phyloP scores from a whole-genome alignment of 2,113 vertebrate genomes.

The Brachirus orientalis region DNA sequence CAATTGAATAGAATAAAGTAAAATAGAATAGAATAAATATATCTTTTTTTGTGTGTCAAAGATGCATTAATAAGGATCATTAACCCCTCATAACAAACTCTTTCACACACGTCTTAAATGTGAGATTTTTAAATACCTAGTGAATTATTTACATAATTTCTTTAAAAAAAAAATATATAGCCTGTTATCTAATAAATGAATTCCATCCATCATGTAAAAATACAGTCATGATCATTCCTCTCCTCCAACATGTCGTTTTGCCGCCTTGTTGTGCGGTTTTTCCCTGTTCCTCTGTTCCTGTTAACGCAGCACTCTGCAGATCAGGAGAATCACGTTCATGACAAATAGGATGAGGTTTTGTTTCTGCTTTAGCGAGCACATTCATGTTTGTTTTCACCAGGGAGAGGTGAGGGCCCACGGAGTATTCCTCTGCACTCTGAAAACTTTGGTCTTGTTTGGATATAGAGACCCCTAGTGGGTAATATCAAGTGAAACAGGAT shows the following conservation, averaged over 20 bases:
- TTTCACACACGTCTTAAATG: no score
- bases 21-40: not conserved
- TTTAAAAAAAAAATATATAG: no score
- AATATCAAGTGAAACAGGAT: conserved; percentile 51
- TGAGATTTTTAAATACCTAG: no score
- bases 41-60: not conserved
- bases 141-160: no score
- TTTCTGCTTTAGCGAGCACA: conserved; percentile 63
- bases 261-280: not conserved
- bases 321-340: conserved; percentile 44
- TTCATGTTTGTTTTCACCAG: conserved; percentile 63
- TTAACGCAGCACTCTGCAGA: conserved; percentile 36
- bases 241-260: not conserved
- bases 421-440: conserved; percentile 49
- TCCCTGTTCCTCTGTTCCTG: conserved; percentile 21
- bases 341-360: conserved; percentile 59
- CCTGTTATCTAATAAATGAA: no score
- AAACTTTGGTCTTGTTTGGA: conserved; percentile 63
- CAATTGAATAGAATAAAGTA: conserved; percentile 6
- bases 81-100: no score
- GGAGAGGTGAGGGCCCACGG: conserved; percentile 58
- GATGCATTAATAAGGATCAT: no score
- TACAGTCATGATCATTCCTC: not conserved
- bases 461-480: conserved; percentile 82
- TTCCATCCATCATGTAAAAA: no score